phyloP scores from a whole-genome alignment of 1,140 invertebrate genomes.

The Pantala flavescens region DNA sequence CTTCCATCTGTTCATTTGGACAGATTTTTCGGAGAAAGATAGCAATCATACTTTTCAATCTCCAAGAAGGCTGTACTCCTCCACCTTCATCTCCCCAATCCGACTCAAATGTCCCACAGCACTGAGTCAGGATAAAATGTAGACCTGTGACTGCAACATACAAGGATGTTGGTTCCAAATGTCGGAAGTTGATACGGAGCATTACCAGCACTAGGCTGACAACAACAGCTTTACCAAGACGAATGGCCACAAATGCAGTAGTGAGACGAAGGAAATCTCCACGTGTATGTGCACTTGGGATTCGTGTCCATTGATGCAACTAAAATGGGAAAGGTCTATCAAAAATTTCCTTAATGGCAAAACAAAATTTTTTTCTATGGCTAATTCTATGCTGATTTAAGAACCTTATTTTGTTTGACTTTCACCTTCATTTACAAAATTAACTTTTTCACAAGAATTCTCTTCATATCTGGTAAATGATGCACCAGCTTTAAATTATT shows the following conservation, averaged over 20 bases:
- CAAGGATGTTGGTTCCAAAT: slow-evolving; percentile 26
- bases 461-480: too few relatives aligned
- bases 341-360: too few relatives aligned
- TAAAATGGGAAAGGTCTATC: background rate
- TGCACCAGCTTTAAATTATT: too few relatives aligned
- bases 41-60: background rate
- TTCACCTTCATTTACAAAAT: too few relatives aligned
- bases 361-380: too few relatives aligned
- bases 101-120: slow-evolving; percentile 22
- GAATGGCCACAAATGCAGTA: slow-evolving; percentile 24
- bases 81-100: background rate
- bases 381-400: too few relatives aligned
- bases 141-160: slow-evolving; percentile 27
- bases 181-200: slow-evolving; percentile 26
- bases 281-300: background rate
- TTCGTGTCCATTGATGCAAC: slow-evolving; percentile 7
- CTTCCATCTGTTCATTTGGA: background rate
- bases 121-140: slow-evolving; percentile 29
- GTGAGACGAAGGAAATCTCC: slow-evolving; percentile 22
- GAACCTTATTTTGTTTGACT: too few relatives aligned
- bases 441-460: too few relatives aligned
- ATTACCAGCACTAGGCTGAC: slow-evolving; percentile 27
- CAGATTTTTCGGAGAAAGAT: background rate
- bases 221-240: slow-evolving; percentile 27
- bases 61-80: background rate